These are phyloP conservation scores for Trachythela sp. DNA, from an alignment of 64 coral and sea anemone genomes.

Conservation along the genomic window DNA sequence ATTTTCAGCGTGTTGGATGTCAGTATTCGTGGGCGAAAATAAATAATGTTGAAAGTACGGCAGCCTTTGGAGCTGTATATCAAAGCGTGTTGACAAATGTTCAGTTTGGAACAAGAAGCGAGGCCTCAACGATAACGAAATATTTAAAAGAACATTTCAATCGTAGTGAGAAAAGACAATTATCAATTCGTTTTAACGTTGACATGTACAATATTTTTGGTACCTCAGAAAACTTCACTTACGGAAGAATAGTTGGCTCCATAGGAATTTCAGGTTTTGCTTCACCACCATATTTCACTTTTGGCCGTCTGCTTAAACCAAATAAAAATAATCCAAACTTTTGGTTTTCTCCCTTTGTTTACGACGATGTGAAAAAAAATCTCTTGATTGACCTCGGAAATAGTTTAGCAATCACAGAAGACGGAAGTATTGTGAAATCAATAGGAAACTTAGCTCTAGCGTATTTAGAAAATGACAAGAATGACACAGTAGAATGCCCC, in stretches of 20 bases:
- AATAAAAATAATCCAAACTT: not conserved
- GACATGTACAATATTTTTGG: conserved; percentile 18
- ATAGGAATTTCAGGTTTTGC: conserved; percentile 28
- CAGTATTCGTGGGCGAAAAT: not conserved
- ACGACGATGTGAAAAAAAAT: not conserved
- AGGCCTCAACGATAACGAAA: not conserved
- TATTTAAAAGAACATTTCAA: conserved; percentile 18
- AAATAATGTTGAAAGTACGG: not conserved
- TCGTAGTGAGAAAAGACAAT: conserved; percentile 22
- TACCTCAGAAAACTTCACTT: conserved; percentile 22
- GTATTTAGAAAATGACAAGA: not conserved
- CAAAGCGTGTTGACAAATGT: conserved; percentile 42
- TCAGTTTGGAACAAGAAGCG: conserved; percentile 11
- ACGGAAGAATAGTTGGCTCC: conserved; percentile 38
- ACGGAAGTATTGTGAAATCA: conserved; percentile 20
- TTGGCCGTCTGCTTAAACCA: conserved; percentile 40
- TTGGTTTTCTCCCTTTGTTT: conserved; percentile 21
- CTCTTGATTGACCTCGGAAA: conserved; percentile 49
- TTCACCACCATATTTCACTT: conserved; percentile 7
- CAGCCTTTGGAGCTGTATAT: not conserved
- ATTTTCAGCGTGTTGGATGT: not conserved
- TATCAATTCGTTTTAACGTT: conserved; percentile 57
- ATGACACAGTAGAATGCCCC: not conserved
- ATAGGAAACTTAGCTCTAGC: conserved; percentile 45
- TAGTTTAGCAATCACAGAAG: conserved; percentile 6